A percentile compares a stretch with the other conserved stretches of the same genome.
Evolutionary conservation across 2,113 vertebrate species (phyloP).

Genomic region (Corythaixoides concolor): DNA sequence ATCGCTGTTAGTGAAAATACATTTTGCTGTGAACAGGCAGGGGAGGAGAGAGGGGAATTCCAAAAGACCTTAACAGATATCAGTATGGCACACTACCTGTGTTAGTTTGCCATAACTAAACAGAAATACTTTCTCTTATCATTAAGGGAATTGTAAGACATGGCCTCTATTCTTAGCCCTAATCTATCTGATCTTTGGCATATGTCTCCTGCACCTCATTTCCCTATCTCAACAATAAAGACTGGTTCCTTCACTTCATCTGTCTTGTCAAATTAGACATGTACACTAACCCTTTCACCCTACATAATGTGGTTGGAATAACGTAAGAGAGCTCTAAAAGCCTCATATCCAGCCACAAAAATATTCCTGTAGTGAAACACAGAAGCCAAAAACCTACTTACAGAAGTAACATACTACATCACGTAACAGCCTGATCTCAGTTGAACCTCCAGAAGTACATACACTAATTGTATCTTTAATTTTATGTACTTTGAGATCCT

Average conservation of each 20-base stretch:
- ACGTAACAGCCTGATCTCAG: neutral
- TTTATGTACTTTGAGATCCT: neutral
- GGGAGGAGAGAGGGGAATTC: neutral
- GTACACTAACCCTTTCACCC: constrained; percentile 49
- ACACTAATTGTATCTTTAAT: neutral
- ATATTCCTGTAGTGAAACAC: neutral
- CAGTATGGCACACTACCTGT: neutral
- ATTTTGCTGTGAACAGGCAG: constrained; percentile 17
- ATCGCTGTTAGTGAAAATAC: constrained; percentile 30
- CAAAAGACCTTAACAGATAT: neutral
- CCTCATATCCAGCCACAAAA: neutral
- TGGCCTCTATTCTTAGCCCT: neutral
- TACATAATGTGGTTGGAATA: neutral
- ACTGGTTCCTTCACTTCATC: constrained; percentile 55
- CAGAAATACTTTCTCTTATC: constrained; percentile 6
- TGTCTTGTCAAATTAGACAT: constrained; percentile 56
- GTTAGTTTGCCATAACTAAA: neutral
- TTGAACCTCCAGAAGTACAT: neutral
- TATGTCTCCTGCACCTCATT: constrained; percentile 39
- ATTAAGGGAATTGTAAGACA: constrained; percentile 26
- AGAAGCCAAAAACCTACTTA: neutral
- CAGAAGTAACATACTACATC: neutral
- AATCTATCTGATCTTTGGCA: constrained; percentile 38
- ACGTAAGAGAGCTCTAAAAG: neutral
- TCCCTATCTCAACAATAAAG: constrained; percentile 46